Percentiles rank a stretch among this genome's conserved stretches.
phyloP scores from a whole-genome alignment of 2,113 vertebrate species.

The Morone saxatilis region DNA sequence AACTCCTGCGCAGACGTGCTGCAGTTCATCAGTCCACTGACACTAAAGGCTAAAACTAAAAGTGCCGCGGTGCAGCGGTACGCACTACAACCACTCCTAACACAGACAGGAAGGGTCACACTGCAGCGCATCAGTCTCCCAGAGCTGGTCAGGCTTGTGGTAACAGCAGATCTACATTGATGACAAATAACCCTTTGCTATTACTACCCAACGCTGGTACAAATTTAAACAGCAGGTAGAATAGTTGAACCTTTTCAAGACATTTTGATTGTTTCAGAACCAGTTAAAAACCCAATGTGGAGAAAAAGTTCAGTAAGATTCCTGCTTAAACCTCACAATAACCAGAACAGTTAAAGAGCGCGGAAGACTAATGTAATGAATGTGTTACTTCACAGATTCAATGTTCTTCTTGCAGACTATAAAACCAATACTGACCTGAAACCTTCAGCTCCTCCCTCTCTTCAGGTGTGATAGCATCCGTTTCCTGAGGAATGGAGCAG shows the following conservation, averaged over 20 bases:
- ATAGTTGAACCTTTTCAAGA: no score
- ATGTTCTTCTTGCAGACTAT: neutral
- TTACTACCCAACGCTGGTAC: no score
- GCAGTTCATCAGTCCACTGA: no score
- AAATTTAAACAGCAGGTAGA: no score
- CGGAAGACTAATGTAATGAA: neutral
- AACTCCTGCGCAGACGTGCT: neutral
- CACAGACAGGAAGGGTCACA: no score
- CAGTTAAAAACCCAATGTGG: no score
- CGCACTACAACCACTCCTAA: no score
- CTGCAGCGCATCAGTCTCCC: no score
- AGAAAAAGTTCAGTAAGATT: neutral
- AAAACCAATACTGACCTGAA: slow-evolving; percentile 87
- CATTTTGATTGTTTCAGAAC: neutral
- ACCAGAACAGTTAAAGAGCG: neutral
- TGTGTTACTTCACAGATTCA: neutral
- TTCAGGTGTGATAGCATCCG: slow-evolving; percentile 94
- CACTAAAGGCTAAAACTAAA: neutral
- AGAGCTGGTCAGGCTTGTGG: no score
- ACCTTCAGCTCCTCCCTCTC: slow-evolving; percentile 98
- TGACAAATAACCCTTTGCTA: no score
- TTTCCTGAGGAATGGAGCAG: slow-evolving; percentile 88
- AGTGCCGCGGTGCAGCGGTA: no score
- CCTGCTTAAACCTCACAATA: neutral
- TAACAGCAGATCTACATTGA: no score